Evolutionary conservation across 2,113 vertebrate species (phyloP), one percentile per base, ranked within the genome.

Genomic region (Nestor notabilis): DNA sequence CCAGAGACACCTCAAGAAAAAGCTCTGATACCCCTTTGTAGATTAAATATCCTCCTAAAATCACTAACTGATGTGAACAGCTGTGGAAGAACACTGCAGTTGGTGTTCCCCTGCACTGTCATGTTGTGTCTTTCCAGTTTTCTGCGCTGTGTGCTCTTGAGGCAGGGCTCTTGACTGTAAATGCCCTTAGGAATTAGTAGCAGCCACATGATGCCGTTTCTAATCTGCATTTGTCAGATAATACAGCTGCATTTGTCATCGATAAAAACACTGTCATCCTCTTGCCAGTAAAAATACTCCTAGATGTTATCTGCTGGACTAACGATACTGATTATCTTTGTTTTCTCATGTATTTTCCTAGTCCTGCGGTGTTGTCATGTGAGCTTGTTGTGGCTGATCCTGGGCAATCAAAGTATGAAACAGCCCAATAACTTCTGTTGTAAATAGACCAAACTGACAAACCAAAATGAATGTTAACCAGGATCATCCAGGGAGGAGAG

Each of bases 71-170:
- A n/a, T 41, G 7, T 35, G 50, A 82, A 47, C 27, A 84, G 55
- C 56, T 3, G 0, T 6, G 0, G 58, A 53, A 44, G 27, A 47
- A 9, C 16, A 7, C 25, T 37, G 49, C 3, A 2, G 4, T 52
- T 72, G 25, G 5, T 24, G 3, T 60, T 10, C 9, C 17, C 31
- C 24, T 24, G 65, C 21, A 9, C 21, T 4, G 1, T 58, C 39
- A 4, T 0, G 3, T 29, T 68, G 8, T 29, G 11, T 37, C 29
- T 39, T 47, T 55, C 29, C 3, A 12, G 10, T 29, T 83, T 82
- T 83, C 27, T 64, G 16, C 1, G 2, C 24, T 55, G 3, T 0
- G 0, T 52, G 64, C 4, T 77, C 66, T 71, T 39, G 25, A 27
- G 50, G 46, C 44, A 8, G 27, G n/a, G 11, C 31, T 86, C 1